Evolutionary conservation across 2,888 invertebrate genomes (phyloP).

Genomic region (Microplitis manilae): DNA sequence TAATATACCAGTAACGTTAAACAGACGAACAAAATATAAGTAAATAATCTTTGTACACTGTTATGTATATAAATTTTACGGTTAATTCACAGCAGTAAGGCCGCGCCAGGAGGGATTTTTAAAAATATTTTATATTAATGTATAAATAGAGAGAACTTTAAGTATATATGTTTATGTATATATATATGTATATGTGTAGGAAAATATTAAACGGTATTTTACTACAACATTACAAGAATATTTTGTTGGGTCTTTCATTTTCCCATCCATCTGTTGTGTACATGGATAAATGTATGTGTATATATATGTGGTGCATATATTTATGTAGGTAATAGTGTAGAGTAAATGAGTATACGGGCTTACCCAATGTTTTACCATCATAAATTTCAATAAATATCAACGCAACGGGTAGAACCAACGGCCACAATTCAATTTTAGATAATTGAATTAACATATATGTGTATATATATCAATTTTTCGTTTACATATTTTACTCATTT

Average conservation of each 20-base stretch:
- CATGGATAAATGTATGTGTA: not conserved
- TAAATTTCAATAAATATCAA: constrained; percentile 47
- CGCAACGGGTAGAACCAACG: constrained; percentile 24
- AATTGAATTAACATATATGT: constrained; percentile 42
- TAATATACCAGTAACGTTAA: not conserved
- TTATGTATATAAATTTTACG: constrained; percentile 29
- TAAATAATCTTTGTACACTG: constrained; percentile 35
- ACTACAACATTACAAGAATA: constrained; percentile 8
- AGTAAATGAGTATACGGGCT: constrained; percentile 15
- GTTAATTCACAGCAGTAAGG: constrained; percentile 29
- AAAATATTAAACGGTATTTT: too few species aligned
- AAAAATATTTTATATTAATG: too few species aligned
- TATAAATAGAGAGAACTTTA: too few species aligned
- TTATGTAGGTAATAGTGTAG: not conserved
- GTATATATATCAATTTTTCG: constrained; percentile 41
- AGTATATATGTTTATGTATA: too few species aligned
- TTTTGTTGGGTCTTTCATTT: constrained; percentile 40
- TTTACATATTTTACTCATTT: constrained; percentile 27
- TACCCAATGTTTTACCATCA: constrained; percentile 20
- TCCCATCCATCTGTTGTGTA: constrained; percentile 27
- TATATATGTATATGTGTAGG: too few species aligned
- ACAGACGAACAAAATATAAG: constrained; percentile 18
- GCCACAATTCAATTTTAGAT: constrained; percentile 43
- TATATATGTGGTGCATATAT: not conserved
- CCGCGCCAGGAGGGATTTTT: too few species aligned